Conservation (phyloP, 2,888 invertebrate genomes). For the Ectemnius lituratus region DNA sequence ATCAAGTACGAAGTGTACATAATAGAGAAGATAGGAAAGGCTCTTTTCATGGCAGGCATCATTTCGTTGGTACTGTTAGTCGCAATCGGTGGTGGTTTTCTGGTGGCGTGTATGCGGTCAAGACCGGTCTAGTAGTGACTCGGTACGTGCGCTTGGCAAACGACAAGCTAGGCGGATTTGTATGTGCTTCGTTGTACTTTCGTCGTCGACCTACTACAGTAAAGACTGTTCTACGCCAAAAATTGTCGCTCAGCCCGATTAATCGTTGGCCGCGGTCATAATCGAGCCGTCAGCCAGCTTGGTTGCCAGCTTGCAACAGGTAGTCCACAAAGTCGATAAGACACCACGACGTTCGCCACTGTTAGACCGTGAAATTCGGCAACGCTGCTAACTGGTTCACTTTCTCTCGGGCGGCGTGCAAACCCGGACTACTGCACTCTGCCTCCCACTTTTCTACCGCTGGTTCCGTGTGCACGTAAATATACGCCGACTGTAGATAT, state of each 20-base stretch:
- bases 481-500: slow-evolving; percentile 3
- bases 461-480: slow-evolving; percentile 17
- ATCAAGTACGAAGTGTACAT: no score
- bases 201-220: slow-evolving; percentile 31
- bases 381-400: slow-evolving; percentile 75
- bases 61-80: no score
- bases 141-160: no score
- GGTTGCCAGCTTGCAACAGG: slow-evolving; percentile 59
- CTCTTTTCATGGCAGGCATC: no score
- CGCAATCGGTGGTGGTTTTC: no score
- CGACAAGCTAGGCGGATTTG: neutral
- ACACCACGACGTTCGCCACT: slow-evolving; percentile 25
- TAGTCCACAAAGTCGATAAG: slow-evolving; percentile 13
- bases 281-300: slow-evolving; percentile 25
- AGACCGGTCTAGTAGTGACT: neutral
- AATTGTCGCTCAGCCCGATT: slow-evolving; percentile 47
- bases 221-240: slow-evolving; percentile 48
- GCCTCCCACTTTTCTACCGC: slow-evolving; percentile 45
- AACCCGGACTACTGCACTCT: slow-evolving; percentile 57
- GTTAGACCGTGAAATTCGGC: slow-evolving; percentile 69
- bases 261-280: slow-evolving; percentile 36
- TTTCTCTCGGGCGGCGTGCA: slow-evolving; percentile 71
- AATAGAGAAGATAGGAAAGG: no score
- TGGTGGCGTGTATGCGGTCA: no score
- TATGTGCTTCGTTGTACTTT: neutral